Evolutionary conservation across 2,797 vertebrate genomes (phyloP), one percentile per base, ranked within the genome.

Genomic region (Otolemur crassicaudatus): DNA sequence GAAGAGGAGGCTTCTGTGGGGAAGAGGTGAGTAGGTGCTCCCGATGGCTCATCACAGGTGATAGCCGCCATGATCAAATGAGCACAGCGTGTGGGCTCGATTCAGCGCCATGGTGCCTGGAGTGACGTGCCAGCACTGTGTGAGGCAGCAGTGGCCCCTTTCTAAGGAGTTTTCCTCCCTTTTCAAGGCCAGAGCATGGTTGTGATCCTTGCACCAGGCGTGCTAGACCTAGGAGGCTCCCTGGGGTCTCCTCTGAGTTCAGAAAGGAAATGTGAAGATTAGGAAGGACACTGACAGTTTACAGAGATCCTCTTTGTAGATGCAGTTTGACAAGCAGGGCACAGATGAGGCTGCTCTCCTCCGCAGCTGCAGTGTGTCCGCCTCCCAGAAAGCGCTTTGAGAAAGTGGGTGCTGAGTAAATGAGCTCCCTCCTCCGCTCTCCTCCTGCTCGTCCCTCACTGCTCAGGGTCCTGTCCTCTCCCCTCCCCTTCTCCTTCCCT

Each of bases 1-100:
- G 92, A 85, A 92, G 93, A 92, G 95, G 46, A 92, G 34, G 43
- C n/a, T 97, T 73, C 6, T 87, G 73, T 90, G 94, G n/a, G 65
- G 56, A 73, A 97, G 69, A 49, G 61, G 61, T 90, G 63, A 7
- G 67, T 34, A 91, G 63, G 76, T 22, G 40, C 96, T 80, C 77
- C 83, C 80, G 83, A 95, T 97, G 98, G 96, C 97, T 89, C 94
- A 73, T 97, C 80, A 70, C 86, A 63, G 56, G 92, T 72, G 72
- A 69, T 29, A 61, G 76, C 53, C 85, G 70, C 86, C 86, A 40
- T 79, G 95, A 93, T 82, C 56, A 2, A 58, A 27, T 63, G 94
- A 96, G 88, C 43, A 20, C 37, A 87, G 92, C 69, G 23, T 56
- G 90, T 31, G 46, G 92, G 93, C 87, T 90, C 61, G 77, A 34